Evolutionary conservation across 2,888 invertebrate species (phyloP).

Genomic region (Nysson spinosus): DNA sequence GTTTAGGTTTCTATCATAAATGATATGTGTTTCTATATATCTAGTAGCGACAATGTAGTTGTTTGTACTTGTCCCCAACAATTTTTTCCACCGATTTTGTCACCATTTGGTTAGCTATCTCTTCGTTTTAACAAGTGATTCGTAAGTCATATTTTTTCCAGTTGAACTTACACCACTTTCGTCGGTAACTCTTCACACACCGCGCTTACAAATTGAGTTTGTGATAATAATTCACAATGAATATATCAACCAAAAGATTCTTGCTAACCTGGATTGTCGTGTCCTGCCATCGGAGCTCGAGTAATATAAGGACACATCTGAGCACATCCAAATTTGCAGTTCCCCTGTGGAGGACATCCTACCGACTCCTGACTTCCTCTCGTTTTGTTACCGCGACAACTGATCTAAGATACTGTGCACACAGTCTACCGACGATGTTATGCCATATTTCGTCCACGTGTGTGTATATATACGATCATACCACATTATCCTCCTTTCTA

Average conservation of each 20-base stretch:
- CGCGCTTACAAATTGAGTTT: not conserved
- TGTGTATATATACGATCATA: not conserved
- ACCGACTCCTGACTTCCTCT: not conserved
- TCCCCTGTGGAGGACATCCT: constrained; percentile 5
- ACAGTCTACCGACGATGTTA: not conserved
- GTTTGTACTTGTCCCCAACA: no score
- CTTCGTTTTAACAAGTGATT: no score
- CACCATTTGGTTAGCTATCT: no score
- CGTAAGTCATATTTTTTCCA: no score
- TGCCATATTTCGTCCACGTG: constrained; percentile 14
- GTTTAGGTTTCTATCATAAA: no score
- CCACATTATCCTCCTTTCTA: constrained; percentile 19
- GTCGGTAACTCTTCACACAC: no score
- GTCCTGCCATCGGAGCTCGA: not conserved
- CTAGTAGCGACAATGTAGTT: no score
- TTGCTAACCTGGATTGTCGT: constrained; percentile 12
- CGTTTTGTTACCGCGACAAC: not conserved
- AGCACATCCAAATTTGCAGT: constrained; percentile 5
- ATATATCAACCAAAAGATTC: not conserved
- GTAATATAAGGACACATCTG: not conserved
- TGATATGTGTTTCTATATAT: no score
- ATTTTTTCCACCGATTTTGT: no score
- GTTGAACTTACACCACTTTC: no score
- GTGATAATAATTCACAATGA: not conserved
- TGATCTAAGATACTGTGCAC: not conserved